Evolutionary conservation across 2,797 vertebrate genomes (phyloP).

Genomic region (Ctenosaura bakeri): DNA sequence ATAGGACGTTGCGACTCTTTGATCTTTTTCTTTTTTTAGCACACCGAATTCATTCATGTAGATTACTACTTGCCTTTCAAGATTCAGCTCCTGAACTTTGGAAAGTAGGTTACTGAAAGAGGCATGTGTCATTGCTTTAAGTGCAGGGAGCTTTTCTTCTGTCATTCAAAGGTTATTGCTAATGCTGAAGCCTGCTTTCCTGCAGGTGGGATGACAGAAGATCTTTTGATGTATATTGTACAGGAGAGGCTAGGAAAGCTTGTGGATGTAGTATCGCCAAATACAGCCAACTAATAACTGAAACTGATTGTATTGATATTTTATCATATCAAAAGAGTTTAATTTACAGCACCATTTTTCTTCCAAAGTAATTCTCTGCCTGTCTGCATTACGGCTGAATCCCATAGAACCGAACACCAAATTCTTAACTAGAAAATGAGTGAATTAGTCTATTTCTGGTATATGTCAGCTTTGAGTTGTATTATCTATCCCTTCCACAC

Average conservation of each 20-base stretch:
- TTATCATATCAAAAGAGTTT: slow-evolving; percentile 15
- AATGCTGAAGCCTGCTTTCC: slow-evolving; percentile 32
- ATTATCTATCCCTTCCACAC: background rate
- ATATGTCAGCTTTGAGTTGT: background rate
- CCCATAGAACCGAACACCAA: background rate
- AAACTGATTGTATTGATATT: slow-evolving; percentile 3
- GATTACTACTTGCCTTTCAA: slow-evolving; percentile 31
- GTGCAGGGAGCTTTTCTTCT: background rate
- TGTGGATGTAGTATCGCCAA: background rate
- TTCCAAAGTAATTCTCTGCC: background rate
- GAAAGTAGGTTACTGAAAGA: slow-evolving; percentile 18
- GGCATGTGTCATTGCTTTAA: slow-evolving; percentile 23
- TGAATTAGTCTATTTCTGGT: background rate
- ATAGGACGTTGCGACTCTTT: slow-evolving; percentile 29
- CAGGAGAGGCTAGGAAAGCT: slow-evolving; percentile 1
- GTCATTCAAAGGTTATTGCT: slow-evolving; percentile 12
- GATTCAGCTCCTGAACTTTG: slow-evolving; percentile 45
- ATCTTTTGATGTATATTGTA: background rate
- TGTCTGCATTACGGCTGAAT: background rate
- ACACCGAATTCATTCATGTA: slow-evolving; percentile 10
- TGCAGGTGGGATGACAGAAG: background rate
- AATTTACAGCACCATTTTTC: background rate
- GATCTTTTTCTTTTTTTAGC: slow-evolving; percentile 15
- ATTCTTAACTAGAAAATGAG: background rate
- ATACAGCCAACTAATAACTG: background rate